Percentiles rank a stretch among this genome's conserved stretches.
Conservation (phyloP, 2,113 vertebrate species). For the Carlito syrichta region DNA sequence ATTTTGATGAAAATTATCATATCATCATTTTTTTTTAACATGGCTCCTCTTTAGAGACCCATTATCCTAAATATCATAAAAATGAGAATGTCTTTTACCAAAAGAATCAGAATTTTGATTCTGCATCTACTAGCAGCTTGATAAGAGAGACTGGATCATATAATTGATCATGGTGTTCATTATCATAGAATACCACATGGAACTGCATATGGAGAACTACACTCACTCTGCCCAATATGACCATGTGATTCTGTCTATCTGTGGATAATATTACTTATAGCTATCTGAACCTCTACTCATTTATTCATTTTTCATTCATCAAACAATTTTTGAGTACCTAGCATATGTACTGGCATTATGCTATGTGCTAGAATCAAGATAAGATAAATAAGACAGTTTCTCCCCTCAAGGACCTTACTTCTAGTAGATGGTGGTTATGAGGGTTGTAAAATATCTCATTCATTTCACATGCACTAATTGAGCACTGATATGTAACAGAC, state of each 20-base stretch:
- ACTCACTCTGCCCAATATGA: not conserved
- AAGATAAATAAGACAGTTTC: not conserved
- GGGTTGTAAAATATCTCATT: not conserved
- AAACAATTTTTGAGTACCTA: not conserved
- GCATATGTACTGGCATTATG: not conserved
- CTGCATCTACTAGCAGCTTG: not conserved
- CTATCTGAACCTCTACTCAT: not conserved
- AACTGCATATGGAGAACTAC: not conserved
- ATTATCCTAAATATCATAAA: not conserved
- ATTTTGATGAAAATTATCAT: no score
- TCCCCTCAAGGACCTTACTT: not conserved
- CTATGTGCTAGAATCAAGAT: not conserved
- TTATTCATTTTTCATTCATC: not conserved
- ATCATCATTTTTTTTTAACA: conserved; percentile 11
- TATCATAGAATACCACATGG: not conserved
- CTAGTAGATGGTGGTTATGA: not conserved
- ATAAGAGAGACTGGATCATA: not conserved
- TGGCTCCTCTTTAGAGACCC: not conserved
- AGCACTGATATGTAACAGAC: not conserved
- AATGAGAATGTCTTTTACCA: not conserved
- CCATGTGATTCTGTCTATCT: not conserved
- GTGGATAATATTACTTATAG: not conserved
- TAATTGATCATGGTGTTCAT: not conserved
- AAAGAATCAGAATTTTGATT: not conserved
- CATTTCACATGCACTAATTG: not conserved